These are phyloP conservation scores for Peromyscus californicus DNA, from an alignment of 2,113 vertebrate genomes.

Conservation along the genomic window DNA sequence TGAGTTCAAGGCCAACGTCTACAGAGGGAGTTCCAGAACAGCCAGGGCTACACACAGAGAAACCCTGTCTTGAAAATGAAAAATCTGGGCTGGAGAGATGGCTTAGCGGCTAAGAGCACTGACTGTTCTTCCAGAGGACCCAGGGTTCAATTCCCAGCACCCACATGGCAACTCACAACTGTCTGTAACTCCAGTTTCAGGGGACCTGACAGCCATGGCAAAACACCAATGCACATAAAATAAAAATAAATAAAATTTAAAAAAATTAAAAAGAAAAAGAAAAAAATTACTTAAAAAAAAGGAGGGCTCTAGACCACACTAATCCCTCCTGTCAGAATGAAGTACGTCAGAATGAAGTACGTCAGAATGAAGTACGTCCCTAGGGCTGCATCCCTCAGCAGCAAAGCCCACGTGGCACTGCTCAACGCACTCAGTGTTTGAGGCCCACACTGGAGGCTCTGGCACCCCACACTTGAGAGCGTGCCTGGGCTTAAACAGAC, in stretches of 20 bases:
- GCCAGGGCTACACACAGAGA: background rate
- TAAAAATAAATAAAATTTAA: too few relatives aligned
- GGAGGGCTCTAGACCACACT: background rate
- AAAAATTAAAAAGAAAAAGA: background rate
- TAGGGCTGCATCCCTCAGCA: background rate
- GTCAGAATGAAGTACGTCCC: background rate
- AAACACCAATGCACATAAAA: too few relatives aligned
- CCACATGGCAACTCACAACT: too few relatives aligned
- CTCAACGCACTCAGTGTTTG: background rate
- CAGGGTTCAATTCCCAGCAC: too few relatives aligned
- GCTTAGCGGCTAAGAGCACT: too few relatives aligned
- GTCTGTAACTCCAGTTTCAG: too few relatives aligned
- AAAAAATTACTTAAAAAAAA: background rate
- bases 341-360: too few relatives aligned
- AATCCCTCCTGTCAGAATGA: background rate
- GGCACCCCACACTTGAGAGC: background rate
- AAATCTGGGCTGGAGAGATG: too few relatives aligned
- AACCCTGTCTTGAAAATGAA: background rate
- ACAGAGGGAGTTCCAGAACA: background rate
- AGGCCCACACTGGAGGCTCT: background rate
- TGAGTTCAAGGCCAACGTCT: background rate
- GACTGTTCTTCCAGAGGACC: too few relatives aligned
- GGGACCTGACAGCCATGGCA: too few relatives aligned
- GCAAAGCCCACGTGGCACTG: rapidly evolving
- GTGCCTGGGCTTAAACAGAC: background rate